Evolutionary conservation across 2,888 invertebrate genomes (phyloP), one percentile per base, ranked within the genome.

Genomic region (Synanthedon andrenaeformis): DNA sequence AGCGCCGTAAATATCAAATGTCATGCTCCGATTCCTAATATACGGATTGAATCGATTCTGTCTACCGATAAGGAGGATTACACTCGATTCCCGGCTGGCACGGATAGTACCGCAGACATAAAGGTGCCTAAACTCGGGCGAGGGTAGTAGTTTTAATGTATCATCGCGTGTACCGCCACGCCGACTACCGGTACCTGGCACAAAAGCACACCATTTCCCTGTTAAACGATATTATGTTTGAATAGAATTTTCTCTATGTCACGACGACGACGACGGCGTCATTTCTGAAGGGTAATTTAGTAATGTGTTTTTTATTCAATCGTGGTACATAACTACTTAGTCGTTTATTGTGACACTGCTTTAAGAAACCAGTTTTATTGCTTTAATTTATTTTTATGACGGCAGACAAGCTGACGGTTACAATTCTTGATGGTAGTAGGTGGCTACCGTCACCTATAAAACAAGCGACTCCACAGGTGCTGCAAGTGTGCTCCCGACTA

Each of bases 1-100:
- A 71, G 70, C 75, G 72, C 81, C 79, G 81, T 85, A 85, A 85
- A 86, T 85, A 85, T 83, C 79, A 79, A 82, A 83, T 82, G 83
- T 83, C 82, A 82, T 82, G 79, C 74, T 69, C 76, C 79, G 77
- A 79, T 80, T 79, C 77, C 76, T 83, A 82, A 84, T 84, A 83
- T 82, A 83, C 74, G 78, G 76, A 82, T 82, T 81, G 79, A 82
- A 83, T 82, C 84, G 82, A 82, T 83, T 80, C 74, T 67, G 79
- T 78, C 77, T 77, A 75, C 75, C 82, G 84, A 85, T 85, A 83
- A 78, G 76, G 76, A 73, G 79, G 79, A 79, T 82, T 82, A 82
- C 74, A 74, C 75, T 77, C 76, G 74, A 81, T 77, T 72, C 72
- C 70, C 64, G 77, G 67, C 79, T 84, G 85, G 84, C 70, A 86